These are phyloP conservation scores for Eurypyga helias DNA, from an alignment of 2,113 vertebrate genomes.

Conservation along the genomic window DNA sequence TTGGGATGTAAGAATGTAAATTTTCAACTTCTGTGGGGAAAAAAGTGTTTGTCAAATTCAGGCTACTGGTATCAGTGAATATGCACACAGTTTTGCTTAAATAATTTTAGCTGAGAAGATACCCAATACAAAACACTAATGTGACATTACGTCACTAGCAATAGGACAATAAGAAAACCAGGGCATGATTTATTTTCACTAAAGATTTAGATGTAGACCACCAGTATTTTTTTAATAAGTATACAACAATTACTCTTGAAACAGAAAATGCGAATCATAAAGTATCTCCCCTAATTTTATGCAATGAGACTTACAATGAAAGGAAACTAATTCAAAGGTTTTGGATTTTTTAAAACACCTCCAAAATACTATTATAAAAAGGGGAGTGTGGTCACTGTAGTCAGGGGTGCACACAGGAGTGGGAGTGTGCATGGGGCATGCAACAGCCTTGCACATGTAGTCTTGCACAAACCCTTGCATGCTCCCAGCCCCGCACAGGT, in stretches of 20 bases:
- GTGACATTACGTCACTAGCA: background rate
- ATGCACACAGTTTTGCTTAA: background rate
- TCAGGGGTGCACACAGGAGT: accelerated
- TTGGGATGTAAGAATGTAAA: background rate
- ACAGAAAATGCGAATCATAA: background rate
- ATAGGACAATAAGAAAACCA: background rate
- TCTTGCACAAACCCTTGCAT: background rate
- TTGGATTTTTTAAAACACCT: background rate
- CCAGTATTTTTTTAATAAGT: background rate
- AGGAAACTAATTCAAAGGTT: background rate
- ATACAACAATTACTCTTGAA: background rate
- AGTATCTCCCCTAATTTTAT: background rate
- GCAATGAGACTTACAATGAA: background rate
- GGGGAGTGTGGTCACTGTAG: background rate
- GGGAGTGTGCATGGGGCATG: accelerated
- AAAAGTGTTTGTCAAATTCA: background rate
- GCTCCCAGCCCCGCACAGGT: background rate
- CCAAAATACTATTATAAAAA: background rate
- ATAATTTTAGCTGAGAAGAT: background rate
- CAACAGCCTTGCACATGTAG: accelerated
- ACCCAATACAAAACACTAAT: background rate
- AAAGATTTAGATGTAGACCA: background rate
- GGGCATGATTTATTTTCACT: background rate
- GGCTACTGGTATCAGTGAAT: background rate
- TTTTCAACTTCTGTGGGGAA: background rate